These are phyloP conservation scores for Macropodus opercularis DNA, from an alignment of 2,797 vertebrate genomes.

Conservation along the genomic window DNA sequence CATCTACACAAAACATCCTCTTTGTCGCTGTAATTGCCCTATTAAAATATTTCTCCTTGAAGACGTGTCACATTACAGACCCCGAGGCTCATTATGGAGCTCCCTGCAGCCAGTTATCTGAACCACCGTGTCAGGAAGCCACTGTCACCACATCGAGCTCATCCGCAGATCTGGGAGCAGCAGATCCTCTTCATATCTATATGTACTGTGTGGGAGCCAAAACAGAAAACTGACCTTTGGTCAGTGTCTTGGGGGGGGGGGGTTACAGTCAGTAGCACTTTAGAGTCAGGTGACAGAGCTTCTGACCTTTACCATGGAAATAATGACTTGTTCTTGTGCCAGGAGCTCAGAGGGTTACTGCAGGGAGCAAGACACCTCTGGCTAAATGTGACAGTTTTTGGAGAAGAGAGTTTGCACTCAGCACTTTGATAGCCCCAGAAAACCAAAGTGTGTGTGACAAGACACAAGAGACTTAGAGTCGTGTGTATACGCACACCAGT, in stretches of 20 bases:
- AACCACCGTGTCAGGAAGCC: slow-evolving; percentile 65
- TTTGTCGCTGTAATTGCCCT: slow-evolving; percentile 76
- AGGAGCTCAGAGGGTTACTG: slow-evolving; percentile 69
- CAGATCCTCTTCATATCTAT: slow-evolving; percentile 38
- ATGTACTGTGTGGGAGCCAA: slow-evolving; percentile 52
- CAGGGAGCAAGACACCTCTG: slow-evolving; percentile 74
- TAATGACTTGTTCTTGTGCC: slow-evolving; percentile 81
- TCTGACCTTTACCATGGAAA: slow-evolving; percentile 81
- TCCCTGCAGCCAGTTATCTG: slow-evolving; percentile 80
- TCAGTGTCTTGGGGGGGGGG: slow-evolving; percentile 70
- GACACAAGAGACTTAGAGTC: slow-evolving; percentile 67
- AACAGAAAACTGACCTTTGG: slow-evolving; percentile 78
- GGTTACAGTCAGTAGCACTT: slow-evolving; percentile 69
- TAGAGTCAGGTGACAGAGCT: slow-evolving; percentile 76
- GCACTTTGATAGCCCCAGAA: slow-evolving; percentile 76
- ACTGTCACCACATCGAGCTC: slow-evolving; percentile 62
- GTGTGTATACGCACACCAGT: slow-evolving; percentile 47
- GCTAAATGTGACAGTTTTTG: slow-evolving; percentile 77
- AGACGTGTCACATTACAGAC: slow-evolving; percentile 78
- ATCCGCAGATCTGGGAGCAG: slow-evolving; percentile 71
- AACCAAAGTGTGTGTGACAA: slow-evolving; percentile 78
- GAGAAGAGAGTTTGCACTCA: slow-evolving; percentile 75
- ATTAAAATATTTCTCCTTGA: slow-evolving; percentile 76
- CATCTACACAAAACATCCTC: slow-evolving; percentile 69
- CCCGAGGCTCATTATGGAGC: slow-evolving; percentile 76